Evolutionary conservation across 2,113 vertebrate genomes (phyloP).

Genomic region (Speoplatyrhinus poulsoni): DNA sequence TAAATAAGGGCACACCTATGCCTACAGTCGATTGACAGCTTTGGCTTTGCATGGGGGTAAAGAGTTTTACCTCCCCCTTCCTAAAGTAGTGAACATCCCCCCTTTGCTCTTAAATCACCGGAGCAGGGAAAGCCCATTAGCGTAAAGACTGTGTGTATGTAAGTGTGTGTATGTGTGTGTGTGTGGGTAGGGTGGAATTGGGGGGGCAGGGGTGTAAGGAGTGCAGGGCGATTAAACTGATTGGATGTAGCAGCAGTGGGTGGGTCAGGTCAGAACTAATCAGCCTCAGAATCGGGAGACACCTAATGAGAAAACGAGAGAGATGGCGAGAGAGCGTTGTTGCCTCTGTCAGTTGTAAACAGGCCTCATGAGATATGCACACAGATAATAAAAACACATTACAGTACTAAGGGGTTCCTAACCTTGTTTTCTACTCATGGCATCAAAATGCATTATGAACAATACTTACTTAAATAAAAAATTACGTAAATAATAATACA

Average conservation of each 20-base stretch:
- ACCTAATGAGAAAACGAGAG: constrained; percentile 60
- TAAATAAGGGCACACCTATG: constrained; percentile 56
- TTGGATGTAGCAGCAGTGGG: constrained; percentile 76
- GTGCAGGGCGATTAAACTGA: constrained; percentile 76
- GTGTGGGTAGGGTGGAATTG: neutral
- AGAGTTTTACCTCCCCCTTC: constrained; percentile 63
- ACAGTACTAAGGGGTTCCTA: neutral
- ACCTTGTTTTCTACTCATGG: neutral
- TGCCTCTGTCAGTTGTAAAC: constrained; percentile 33
- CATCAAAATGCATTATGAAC: too few relatives aligned
- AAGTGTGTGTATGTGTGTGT: too few relatives aligned
- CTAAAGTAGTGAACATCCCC: constrained; percentile 54
- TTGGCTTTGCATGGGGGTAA: constrained; percentile 42
- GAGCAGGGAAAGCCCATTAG: constrained; percentile 65
- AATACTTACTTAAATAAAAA: too few relatives aligned
- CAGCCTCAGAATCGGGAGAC: constrained; percentile 71
- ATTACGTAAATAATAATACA: too few relatives aligned
- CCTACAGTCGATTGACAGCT: constrained; percentile 39
- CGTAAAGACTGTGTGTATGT: too few relatives aligned
- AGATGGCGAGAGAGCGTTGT: constrained; percentile 16
- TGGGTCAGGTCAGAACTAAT: constrained; percentile 76
- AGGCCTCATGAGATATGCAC: constrained; percentile 36
- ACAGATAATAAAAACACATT: constrained; percentile 19
- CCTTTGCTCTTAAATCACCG: constrained; percentile 73
- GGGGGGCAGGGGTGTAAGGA: constrained; percentile 38